Percentiles rank a stretch among this genome's conserved stretches.
These are phyloP conservation scores for Gordius sp. DNA, from an alignment of 2,888 invertebrate genomes.

Conservation along the genomic window DNA sequence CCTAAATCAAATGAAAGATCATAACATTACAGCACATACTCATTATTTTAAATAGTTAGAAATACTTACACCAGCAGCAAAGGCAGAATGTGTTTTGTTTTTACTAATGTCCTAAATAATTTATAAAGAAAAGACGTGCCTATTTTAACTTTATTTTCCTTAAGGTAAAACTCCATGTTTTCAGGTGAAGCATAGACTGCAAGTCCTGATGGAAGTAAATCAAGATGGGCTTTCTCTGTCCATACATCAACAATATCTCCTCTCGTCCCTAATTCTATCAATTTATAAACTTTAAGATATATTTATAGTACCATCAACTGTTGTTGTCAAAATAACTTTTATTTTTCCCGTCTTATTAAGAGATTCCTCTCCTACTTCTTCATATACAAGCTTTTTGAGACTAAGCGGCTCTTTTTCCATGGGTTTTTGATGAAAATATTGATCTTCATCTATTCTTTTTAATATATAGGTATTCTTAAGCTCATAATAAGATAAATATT, in stretches of 20 bases:
- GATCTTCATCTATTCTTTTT: not conserved
- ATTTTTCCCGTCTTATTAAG: not conserved
- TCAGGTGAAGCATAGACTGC: slow-evolving; percentile 13
- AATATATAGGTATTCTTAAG: slow-evolving; percentile 10
- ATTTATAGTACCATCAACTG: not conserved
- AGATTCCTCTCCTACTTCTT: not conserved
- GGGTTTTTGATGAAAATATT: not conserved
- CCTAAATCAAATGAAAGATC: no score
- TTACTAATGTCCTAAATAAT: no score
- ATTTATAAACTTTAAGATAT: not conserved
- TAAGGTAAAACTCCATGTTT: not conserved
- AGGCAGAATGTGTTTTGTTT: no score
- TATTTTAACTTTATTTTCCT: no score
- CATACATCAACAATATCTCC: slow-evolving; percentile 1
- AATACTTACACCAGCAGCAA: no score
- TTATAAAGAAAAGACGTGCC: no score
- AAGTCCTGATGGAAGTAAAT: not conserved
- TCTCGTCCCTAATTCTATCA: not conserved
- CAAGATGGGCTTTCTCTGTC: not conserved
- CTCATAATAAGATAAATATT: no score
- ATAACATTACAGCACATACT: no score
- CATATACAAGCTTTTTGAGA: not conserved
- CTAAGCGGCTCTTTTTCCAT: not conserved
- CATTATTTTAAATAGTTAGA: no score
- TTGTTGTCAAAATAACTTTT: slow-evolving; percentile 1